Evolutionary conservation across 2,113 vertebrate species (phyloP), one percentile per base, ranked within the genome.

Genomic region (Entosphenus tridentatus): DNA sequence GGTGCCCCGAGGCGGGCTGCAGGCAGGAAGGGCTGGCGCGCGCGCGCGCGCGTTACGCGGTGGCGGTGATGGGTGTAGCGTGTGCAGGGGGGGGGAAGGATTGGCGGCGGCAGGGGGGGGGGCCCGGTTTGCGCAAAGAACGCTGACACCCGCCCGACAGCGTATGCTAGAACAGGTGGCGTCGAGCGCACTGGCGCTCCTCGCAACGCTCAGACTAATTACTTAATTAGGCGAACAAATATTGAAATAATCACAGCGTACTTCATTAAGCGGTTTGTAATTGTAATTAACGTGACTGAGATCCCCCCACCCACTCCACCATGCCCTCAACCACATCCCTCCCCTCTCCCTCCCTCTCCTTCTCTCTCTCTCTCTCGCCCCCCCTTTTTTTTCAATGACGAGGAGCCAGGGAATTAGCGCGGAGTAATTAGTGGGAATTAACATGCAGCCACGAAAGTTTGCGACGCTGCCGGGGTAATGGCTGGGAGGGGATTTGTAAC

Each of bases 401-500:
- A 65, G 62, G 62, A 65, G 21, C 62, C n/a, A 65, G 62, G 62
- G 62, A 65, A 65, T 65, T 65, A 65, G 21, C 10, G 21, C 21
- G 62, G n/a, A 65, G 62, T 65, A 65, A 65, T 65, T 65, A 65
- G 62, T 65, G 62, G n/a, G 62, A 65, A 65, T 65, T 65, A 65
- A 65, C 21, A 65, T 65, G n/a, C 62, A 65, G 62, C 62, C n/a
- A 21, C 21, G 62, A 65, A 65, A 65, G 62, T 65, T 65, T 65
- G 62, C 21, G 62, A 65, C 39, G 39, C 39, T 39, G 39, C 39
- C 39, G 39, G 39, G 39, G 39, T 39, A 39, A 39, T 39, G 39
- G 39, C 62, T 65, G 62, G 21, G 21, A 65, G 62, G 62, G 62
- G 62, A 65, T 65, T 65, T 65, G 62, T 65, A 65, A 21, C 62